Conservation (phyloP, 2,113 vertebrate genomes). For the Lutjanus erythropterus region DNA sequence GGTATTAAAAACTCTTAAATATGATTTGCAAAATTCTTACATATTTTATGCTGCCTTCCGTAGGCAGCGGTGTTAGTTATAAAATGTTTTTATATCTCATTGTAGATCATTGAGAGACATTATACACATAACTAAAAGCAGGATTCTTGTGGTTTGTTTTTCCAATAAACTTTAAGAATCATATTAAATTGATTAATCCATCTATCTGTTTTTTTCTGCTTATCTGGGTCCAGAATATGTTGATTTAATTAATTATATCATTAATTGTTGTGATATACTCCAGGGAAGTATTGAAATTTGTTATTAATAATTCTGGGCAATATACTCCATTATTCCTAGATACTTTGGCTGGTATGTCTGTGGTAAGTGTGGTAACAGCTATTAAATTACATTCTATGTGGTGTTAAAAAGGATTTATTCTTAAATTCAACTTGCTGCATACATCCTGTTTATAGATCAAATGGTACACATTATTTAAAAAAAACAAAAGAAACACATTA, state of each 20-base stretch:
- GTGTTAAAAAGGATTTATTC: neutral
- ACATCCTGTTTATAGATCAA: neutral
- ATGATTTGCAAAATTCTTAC: neutral
- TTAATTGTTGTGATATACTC: slow-evolving; percentile 22
- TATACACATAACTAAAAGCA: neutral
- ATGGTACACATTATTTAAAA: too few relatives aligned
- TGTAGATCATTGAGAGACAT: neutral
- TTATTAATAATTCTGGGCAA: neutral
- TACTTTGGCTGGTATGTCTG: too few relatives aligned
- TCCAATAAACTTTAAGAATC: neutral
- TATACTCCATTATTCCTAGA: neutral
- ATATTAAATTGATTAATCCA: neutral
- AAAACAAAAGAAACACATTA: neutral
- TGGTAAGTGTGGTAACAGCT: too few relatives aligned
- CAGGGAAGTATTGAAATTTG: neutral
- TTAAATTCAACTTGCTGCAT: neutral
- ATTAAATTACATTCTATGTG: neutral
- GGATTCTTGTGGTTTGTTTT: neutral
- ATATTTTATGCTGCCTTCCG: neutral
- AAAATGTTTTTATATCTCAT: neutral
- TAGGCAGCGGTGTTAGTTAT: neutral
- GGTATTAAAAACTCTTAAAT: neutral
- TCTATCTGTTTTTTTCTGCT: neutral
- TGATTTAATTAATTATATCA: slow-evolving; percentile 5
- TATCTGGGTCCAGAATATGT: slow-evolving; percentile 4